Conservation (phyloP, 2,888 invertebrate genomes). For the Andrena bicolor region DNA sequence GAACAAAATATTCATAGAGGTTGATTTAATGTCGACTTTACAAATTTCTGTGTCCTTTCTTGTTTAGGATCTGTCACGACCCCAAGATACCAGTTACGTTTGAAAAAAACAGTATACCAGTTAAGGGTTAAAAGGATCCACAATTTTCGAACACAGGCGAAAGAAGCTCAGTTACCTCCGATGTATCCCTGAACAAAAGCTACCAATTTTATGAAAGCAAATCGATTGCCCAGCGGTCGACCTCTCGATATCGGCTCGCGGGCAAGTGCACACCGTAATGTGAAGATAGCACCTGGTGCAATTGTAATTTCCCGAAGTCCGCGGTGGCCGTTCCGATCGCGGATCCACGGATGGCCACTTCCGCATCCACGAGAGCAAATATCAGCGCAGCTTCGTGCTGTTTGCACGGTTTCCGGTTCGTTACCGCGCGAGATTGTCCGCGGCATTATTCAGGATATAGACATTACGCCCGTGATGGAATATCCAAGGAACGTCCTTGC, state of each 20-base stretch:
- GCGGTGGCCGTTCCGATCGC: slow-evolving; percentile 40
- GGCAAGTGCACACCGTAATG: slow-evolving; percentile 14
- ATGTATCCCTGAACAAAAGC: too few relatives aligned
- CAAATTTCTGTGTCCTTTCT: too few relatives aligned
- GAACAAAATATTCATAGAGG: too few relatives aligned
- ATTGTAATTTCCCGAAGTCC: slow-evolving; percentile 54
- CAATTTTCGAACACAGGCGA: too few relatives aligned
- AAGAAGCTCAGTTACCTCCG: too few relatives aligned
- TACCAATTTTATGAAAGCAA: not conserved
- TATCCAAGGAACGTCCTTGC: slow-evolving; percentile 56
- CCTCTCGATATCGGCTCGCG: not conserved
- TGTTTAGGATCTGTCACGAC: too few relatives aligned
- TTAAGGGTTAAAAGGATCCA: too few relatives aligned
- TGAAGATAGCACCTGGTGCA: slow-evolving; percentile 32
- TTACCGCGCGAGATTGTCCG: slow-evolving; percentile 61
- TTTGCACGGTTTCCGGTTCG: slow-evolving; percentile 59
- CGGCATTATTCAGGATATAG: slow-evolving; percentile 65
- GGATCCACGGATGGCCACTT: slow-evolving; percentile 40
- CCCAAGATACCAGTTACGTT: too few relatives aligned
- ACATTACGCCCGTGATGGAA: slow-evolving; percentile 65
- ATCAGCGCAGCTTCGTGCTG: slow-evolving; percentile 45
- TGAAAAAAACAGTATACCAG: too few relatives aligned
- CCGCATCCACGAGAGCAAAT: slow-evolving; percentile 44
- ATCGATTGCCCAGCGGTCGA: not conserved
- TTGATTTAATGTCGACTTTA: too few relatives aligned